Base-by-base conservation (phyloP, 1,140 invertebrate genomes). In the Drosophila repleta region DNA sequence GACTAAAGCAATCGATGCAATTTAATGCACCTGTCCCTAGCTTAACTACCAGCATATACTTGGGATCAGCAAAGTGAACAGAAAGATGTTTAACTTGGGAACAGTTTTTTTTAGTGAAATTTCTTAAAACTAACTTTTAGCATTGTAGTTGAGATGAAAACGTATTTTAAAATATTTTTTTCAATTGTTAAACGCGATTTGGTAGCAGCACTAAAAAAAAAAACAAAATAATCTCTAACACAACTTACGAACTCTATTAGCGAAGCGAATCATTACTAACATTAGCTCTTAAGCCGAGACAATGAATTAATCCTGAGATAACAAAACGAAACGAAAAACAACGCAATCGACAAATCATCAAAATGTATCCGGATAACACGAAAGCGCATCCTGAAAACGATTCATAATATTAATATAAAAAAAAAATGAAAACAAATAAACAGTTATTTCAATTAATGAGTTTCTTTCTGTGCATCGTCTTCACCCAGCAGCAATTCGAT, bases 21-120 rank as follows among this genome's bases (percentile, higher is more conserved):
- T 21, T 61, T 56, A 71, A 71, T 57, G 68, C 51, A 71, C 46
- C 69, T 76, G 65, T 83, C 74, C 75, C 52, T 83, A 83, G 80
- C 63, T 73, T 83, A 88, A 83, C 68, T 71, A 68, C 71, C 74
- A 79, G 74, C 70, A 46, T 2, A 17, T 62, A 65, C 74, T 69
- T 76, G 76, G 83, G 82, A 82, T 56, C 53, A 55, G 51, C 64
- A 69, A 32, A 70, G 73, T 74, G 6, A 43, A 43, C 66, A 76
- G 53, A 66, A 35, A 11, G 11, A 35, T 43, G 39, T 43, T 17
- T 74, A 68, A 60, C 62, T 71, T 76, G 84, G 73, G 73, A 88
- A 88, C 79, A 79, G 76, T 88, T 76, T 87, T 79, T 88, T 83
- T 74, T 88, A 88, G 83, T 83, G 37, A 83, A 88, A 79, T 88